A percentile compares a stretch with the other conserved stretches of the same genome.
These are phyloP conservation scores for Saguinus imperator DNA, from an alignment of 2,113 vertebrate species.

Conservation along the genomic window DNA sequence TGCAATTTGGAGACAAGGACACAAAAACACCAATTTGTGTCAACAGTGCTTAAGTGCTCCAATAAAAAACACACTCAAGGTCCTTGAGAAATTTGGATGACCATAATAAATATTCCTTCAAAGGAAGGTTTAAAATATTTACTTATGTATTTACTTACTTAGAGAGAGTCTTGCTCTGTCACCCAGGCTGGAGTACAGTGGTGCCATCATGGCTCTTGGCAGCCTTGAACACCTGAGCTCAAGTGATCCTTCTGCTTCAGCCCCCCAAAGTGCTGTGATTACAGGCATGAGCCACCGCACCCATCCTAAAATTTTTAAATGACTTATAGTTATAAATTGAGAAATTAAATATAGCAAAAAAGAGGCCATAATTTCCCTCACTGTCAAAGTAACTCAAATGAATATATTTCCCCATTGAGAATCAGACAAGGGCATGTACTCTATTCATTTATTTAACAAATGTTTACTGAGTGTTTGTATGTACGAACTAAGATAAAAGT, in stretches of 20 bases:
- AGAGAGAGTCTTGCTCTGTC: no score
- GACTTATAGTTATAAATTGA: constrained; percentile 23
- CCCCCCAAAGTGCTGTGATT: no score
- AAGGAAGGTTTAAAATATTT: neutral
- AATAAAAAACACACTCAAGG: neutral
- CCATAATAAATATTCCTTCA: neutral
- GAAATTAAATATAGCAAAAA: constrained; percentile 29
- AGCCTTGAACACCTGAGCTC: no score
- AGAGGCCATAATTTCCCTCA: neutral
- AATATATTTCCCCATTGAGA: neutral
- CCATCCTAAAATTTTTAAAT: neutral
- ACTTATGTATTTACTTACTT: no score
- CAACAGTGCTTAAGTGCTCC: neutral
- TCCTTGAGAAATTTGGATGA: constrained; percentile 1
- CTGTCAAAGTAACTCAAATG: neutral
- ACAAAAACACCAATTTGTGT: neutral
- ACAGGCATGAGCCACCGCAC: no score
- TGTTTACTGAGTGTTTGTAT: neutral
- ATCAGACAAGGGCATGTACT: neutral
- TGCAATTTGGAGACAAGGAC: constrained; percentile 39
- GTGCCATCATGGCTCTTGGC: no score
- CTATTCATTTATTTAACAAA: neutral
- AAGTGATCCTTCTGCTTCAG: no score
- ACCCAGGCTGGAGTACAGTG: no score
- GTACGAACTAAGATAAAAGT: neutral